phyloP scores from a whole-genome alignment of 2,888 invertebrate species.

The Ophioninae sp. region DNA sequence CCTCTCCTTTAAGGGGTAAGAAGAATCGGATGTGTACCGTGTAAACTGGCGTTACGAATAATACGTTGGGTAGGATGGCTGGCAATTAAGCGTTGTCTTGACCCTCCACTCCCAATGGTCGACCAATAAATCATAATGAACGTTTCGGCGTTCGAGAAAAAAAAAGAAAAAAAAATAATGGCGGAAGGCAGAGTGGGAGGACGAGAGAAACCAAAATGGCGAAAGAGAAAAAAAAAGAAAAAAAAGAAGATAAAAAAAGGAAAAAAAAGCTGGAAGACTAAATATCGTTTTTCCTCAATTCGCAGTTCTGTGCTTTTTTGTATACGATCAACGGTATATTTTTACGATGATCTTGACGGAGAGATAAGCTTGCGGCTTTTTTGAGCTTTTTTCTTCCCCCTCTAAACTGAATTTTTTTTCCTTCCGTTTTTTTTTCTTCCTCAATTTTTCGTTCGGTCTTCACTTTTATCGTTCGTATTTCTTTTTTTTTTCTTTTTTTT shows the following conservation, averaged over 20 bases:
- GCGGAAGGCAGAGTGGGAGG: neutral
- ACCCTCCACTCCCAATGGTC: constrained; percentile 35
- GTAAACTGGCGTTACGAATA: constrained; percentile 46
- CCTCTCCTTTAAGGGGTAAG: neutral
- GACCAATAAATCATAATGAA: constrained; percentile 54
- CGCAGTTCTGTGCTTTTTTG: constrained; percentile 22
- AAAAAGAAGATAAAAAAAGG: too few species aligned
- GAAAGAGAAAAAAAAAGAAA: neutral
- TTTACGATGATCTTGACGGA: constrained; percentile 25
- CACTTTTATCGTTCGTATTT: constrained; percentile 15
- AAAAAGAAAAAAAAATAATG: neutral
- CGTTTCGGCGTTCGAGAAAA: constrained; percentile 25
- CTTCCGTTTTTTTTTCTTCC: constrained; percentile 7
- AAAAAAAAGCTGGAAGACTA: constrained; percentile 5
- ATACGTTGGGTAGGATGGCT: constrained; percentile 27
- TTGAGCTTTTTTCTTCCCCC: neutral
- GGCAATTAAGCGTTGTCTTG: constrained; percentile 27
- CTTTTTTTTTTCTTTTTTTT: too few species aligned
- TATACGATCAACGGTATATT: constrained; percentile 45
- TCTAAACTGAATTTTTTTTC: too few species aligned
- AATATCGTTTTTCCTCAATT: constrained; percentile 39
- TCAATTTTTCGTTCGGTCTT: constrained; percentile 37
- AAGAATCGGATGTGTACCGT: constrained; percentile 55
- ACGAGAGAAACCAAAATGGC: neutral
- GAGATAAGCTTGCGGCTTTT: constrained; percentile 36